Percentiles rank a stretch among this genome's conserved stretches.
Evolutionary conservation across 1,140 invertebrate species (phyloP).

Genomic region (Hirudo medicinalis): DNA sequence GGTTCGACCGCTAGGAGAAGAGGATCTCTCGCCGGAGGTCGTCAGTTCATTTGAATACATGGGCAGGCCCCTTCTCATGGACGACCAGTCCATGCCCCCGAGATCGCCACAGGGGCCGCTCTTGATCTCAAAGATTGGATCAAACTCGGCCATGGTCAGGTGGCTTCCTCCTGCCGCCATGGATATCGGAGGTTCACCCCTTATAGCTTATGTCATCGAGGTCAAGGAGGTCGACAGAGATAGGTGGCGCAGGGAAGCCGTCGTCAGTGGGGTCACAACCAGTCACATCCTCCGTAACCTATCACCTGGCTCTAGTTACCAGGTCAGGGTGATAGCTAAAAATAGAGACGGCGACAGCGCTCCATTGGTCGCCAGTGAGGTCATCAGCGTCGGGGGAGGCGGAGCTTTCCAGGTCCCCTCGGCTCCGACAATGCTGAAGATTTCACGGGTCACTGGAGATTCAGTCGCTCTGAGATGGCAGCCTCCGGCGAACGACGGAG

Average conservation of each 20-base stretch:
- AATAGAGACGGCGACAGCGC: slow-evolving; percentile 52
- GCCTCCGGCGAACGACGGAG: slow-evolving; percentile 54
- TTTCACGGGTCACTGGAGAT: slow-evolving; percentile 16
- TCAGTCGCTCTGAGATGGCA: slow-evolving; percentile 58
- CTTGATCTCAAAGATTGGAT: slow-evolving; percentile 13
- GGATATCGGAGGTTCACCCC: slow-evolving; percentile 67
- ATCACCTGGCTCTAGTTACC: slow-evolving; percentile 71
- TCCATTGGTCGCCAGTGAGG: slow-evolving; percentile 17
- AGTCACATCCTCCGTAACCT: slow-evolving; percentile 43
- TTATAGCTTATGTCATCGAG: slow-evolving; percentile 88
- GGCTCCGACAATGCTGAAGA: slow-evolving; percentile 19
- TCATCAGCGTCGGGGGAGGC: neutral
- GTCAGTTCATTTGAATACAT: slow-evolving; percentile 79
- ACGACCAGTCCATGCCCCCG: slow-evolving; percentile 29
- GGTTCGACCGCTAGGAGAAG: slow-evolving; percentile 76
- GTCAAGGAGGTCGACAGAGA: slow-evolving; percentile 43
- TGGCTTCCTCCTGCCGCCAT: slow-evolving; percentile 72
- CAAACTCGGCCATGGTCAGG: slow-evolving; percentile 40
- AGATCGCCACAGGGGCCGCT: slow-evolving; percentile 19
- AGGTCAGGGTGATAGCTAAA: slow-evolving; percentile 74
- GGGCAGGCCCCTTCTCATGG: slow-evolving; percentile 46
- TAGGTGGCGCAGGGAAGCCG: slow-evolving; percentile 25
- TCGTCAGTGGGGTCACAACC: slow-evolving; percentile 6
- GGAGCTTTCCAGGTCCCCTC: slow-evolving; percentile 11
- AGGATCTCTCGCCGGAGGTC: slow-evolving; percentile 71